Conservation (phyloP, 2,888 invertebrate genomes). For the Malthinus seriepunctatus region DNA sequence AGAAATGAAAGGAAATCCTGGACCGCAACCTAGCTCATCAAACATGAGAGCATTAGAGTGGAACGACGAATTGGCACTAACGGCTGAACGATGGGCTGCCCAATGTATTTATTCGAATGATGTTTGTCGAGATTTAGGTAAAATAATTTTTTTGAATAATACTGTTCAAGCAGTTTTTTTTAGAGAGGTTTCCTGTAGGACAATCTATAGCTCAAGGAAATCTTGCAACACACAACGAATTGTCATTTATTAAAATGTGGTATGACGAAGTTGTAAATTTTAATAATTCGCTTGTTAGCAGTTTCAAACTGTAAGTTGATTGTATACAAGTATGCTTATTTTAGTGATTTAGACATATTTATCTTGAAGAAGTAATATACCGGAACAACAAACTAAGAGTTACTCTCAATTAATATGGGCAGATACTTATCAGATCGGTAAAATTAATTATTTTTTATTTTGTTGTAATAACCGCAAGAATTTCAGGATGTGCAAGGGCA, state of each 20-base stretch:
- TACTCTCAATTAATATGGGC: slow-evolving; percentile 50
- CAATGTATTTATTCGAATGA: slow-evolving; percentile 54
- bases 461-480: slow-evolving; percentile 10
- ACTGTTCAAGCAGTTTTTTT: too few species aligned
- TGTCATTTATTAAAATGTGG: slow-evolving; percentile 46
- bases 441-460: not conserved
- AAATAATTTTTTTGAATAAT: too few species aligned
- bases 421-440: slow-evolving; percentile 43
- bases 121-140: slow-evolving; percentile 49
- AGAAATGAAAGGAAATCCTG: slow-evolving; percentile 48
- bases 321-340: not conserved
- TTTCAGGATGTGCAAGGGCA: slow-evolving; percentile 45
- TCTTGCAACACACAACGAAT: slow-evolving; percentile 44
- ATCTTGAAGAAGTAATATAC: slow-evolving; percentile 5
- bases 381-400: slow-evolving; percentile 19
- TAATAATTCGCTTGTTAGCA: slow-evolving; percentile 33
- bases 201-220: slow-evolving; percentile 52
- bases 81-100: slow-evolving; percentile 55
- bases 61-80: slow-evolving; percentile 51
- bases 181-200: slow-evolving; percentile 52
- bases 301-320: slow-evolving; percentile 37
- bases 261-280: slow-evolving; percentile 49
- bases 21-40: slow-evolving; percentile 51
- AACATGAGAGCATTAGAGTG: slow-evolving; percentile 52
- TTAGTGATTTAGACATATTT: slow-evolving; percentile 18